Conservation (phyloP, 2,797 vertebrate genomes). For the Coilia nasus region DNA sequence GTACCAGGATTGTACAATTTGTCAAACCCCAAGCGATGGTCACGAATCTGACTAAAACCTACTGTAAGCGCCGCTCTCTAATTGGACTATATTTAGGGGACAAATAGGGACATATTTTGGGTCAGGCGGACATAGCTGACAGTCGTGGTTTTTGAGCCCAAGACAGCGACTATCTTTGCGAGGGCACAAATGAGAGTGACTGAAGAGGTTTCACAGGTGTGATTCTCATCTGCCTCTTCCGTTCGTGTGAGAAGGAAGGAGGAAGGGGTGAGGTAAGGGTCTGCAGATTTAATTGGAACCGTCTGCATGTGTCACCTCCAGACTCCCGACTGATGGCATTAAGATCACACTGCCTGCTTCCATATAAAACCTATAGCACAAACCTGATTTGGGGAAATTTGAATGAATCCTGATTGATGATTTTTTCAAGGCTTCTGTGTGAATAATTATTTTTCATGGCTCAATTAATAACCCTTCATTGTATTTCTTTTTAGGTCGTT, state of each 20-base stretch:
- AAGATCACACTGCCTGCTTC: not conserved
- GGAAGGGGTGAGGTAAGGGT: not conserved
- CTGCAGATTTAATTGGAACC: not conserved
- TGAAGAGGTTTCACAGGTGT: not conserved
- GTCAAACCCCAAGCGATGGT: not conserved
- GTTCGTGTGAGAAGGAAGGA: not conserved
- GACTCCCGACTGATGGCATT: not conserved
- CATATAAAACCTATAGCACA: not conserved
- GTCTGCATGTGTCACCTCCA: not conserved
- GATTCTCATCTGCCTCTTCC: not conserved
- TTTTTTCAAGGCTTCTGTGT: not conserved
- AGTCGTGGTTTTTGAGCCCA: not conserved
- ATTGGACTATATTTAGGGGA: not conserved
- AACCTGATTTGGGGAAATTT: not conserved
- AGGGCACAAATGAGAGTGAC: not conserved
- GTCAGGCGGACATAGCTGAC: not conserved
- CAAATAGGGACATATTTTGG: not conserved
- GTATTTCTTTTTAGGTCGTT: not conserved
- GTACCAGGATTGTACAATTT: not conserved
- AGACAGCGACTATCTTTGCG: not conserved
- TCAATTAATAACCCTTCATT: not conserved
- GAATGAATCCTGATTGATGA: not conserved
- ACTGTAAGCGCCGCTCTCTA: not conserved
- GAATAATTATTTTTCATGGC: not conserved
- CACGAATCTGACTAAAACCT: constrained; percentile 4